Percentiles rank a stretch among this genome's conserved stretches.
phyloP scores from a whole-genome alignment of 1,140 invertebrate species.

The Rhopalosiphum maidis region DNA sequence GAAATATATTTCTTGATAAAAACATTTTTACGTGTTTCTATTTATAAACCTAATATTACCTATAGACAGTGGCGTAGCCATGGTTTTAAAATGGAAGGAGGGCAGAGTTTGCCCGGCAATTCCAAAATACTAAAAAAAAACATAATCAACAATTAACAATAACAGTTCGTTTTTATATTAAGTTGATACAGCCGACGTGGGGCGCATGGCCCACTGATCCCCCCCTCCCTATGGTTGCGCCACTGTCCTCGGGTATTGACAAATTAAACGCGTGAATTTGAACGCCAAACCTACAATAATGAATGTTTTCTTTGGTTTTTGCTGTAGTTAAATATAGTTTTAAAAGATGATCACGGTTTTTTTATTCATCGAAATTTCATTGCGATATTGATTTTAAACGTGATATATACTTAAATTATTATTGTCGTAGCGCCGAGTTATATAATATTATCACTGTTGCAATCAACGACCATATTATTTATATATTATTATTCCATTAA shows the following conservation, averaged over 20 bases:
- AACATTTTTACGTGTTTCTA: neutral
- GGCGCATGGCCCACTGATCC: no score
- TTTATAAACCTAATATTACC: no score
- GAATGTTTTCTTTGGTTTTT: neutral
- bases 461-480: constrained; percentile 6
- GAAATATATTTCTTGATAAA: neutral
- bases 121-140: no score
- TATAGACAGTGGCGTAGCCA: no score
- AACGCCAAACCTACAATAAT: neutral
- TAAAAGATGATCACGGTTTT: neutral
- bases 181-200: no score
- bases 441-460: neutral
- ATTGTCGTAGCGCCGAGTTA: neutral
- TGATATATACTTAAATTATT: neutral
- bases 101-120: no score
- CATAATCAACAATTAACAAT: no score
- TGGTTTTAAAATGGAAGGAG: no score
- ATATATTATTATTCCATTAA: neutral
- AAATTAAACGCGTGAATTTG: neutral
- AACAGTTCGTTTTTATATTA: no score
- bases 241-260: no score
- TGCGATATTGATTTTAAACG: neutral
- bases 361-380: neutral
- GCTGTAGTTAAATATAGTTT: neutral
- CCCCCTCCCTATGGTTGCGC: no score